Conservation (phyloP, 2,888 invertebrate genomes). For the Yponomeuta cagnagella region DNA sequence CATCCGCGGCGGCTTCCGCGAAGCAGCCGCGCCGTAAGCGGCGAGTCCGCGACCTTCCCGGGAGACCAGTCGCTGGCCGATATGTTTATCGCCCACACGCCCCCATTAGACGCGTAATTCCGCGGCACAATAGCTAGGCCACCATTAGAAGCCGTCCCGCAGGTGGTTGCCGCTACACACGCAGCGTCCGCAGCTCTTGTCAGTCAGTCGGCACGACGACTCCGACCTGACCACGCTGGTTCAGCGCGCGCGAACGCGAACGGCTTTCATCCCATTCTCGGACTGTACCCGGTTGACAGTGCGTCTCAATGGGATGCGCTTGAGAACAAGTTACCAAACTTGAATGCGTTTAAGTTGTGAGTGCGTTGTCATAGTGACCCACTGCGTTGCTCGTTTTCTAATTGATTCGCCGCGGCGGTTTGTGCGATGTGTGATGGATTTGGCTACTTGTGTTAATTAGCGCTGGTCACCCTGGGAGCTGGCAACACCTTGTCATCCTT, state of each 20-base stretch:
- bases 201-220: slow-evolving; percentile 59
- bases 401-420: slow-evolving; percentile 21
- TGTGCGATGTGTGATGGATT: slow-evolving; percentile 48
- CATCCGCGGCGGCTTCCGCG: slow-evolving; percentile 57
- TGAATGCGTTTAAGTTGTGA: slow-evolving; percentile 24
- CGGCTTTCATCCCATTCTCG: slow-evolving; percentile 34
- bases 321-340: slow-evolving; percentile 22
- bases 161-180: slow-evolving; percentile 28
- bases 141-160: slow-evolving; percentile 60
- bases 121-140: slow-evolving; percentile 50
- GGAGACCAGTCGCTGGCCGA: slow-evolving; percentile 37
- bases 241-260: slow-evolving; percentile 27
- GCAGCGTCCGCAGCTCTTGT: slow-evolving; percentile 32
- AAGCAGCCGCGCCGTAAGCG: slow-evolving; percentile 44
- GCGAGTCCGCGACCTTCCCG: slow-evolving; percentile 29
- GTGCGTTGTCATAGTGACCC: slow-evolving; percentile 32
- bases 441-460: slow-evolving; percentile 48
- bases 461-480: slow-evolving; percentile 37
- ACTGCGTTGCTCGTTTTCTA: slow-evolving; percentile 20
- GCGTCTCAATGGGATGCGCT: slow-evolving; percentile 25
- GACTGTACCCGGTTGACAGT: slow-evolving; percentile 23
- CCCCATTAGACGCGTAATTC: slow-evolving; percentile 53
- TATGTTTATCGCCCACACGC: slow-evolving; percentile 54
- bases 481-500: slow-evolving; percentile 25
- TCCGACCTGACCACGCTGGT: slow-evolving; percentile 53